These are phyloP conservation scores for Meiosimyza decipiens DNA, from an alignment of 2,888 invertebrate genomes.

Conservation along the genomic window DNA sequence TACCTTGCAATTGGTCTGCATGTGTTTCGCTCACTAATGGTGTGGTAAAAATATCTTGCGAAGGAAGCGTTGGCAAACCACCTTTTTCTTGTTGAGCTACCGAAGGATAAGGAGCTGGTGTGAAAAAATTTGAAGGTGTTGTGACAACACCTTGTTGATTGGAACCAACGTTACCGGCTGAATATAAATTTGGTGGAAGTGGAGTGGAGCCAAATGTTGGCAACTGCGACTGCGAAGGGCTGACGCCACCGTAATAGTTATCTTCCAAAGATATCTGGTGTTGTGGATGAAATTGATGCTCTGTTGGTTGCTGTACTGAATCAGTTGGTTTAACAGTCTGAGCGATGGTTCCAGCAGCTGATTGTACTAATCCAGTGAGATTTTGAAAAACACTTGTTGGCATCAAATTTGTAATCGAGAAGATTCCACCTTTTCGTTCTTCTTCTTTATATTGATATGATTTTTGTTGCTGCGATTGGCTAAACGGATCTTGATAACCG, in stretches of 20 bases:
- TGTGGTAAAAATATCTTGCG: not conserved
- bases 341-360: slow-evolving; percentile 55
- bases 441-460: slow-evolving; percentile 43
- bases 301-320: not conserved
- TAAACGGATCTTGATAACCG: slow-evolving; percentile 19
- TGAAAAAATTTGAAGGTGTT: not conserved
- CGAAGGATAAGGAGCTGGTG: not conserved
- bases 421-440: slow-evolving; percentile 56
- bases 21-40: too few species aligned
- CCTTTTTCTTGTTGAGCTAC: not conserved
- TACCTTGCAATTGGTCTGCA: not conserved
- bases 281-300: slow-evolving; percentile 27
- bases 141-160: not conserved
- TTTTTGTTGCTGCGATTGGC: not conserved
- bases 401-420: slow-evolving; percentile 60
- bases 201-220: slow-evolving; percentile 15
- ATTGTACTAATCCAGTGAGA: slow-evolving; percentile 61
- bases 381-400: slow-evolving; percentile 63
- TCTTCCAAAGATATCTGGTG: slow-evolving; percentile 21
- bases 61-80: not conserved
- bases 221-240: slow-evolving; percentile 34
- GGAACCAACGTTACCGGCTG: too few species aligned
- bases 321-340: slow-evolving; percentile 43
- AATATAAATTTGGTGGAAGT: slow-evolving; percentile 20
- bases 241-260: slow-evolving; percentile 28